These are phyloP conservation scores for Zoanthus gigantus DNA, from an alignment of 92 coral and sea anemone species.

Conservation along the genomic window DNA sequence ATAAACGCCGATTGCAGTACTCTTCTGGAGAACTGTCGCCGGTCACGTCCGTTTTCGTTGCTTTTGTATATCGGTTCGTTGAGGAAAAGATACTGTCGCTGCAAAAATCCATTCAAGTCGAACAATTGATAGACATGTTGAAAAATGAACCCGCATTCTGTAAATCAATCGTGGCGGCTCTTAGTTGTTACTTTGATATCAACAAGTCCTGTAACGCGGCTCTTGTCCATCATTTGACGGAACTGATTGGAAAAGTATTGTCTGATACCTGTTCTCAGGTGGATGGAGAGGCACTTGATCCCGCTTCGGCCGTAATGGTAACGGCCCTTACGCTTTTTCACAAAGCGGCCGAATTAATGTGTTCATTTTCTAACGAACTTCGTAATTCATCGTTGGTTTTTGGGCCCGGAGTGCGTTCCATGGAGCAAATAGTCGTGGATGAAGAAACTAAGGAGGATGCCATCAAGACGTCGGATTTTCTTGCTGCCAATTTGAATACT, in stretches of 20 bases:
- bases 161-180: background rate
- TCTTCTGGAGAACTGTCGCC: background rate
- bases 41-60: background rate
- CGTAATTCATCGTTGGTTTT: background rate
- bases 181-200: background rate
- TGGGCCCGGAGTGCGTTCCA: background rate
- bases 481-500: background rate
- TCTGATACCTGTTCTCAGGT: background rate
- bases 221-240: background rate
- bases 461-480: background rate
- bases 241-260: background rate
- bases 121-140: background rate
- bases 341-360: background rate
- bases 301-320: background rate
- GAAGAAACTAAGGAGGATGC: background rate
- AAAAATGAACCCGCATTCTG: background rate
- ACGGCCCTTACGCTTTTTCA: background rate
- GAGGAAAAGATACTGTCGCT: background rate
- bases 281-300: background rate
- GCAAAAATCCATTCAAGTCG: background rate
- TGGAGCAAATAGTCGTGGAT: background rate
- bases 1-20: background rate
- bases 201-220: background rate
- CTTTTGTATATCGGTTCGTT: background rate
- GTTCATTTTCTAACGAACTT: background rate